phyloP scores from a whole-genome alignment of 2,797 vertebrate species.

The Pelobates cultripes region DNA sequence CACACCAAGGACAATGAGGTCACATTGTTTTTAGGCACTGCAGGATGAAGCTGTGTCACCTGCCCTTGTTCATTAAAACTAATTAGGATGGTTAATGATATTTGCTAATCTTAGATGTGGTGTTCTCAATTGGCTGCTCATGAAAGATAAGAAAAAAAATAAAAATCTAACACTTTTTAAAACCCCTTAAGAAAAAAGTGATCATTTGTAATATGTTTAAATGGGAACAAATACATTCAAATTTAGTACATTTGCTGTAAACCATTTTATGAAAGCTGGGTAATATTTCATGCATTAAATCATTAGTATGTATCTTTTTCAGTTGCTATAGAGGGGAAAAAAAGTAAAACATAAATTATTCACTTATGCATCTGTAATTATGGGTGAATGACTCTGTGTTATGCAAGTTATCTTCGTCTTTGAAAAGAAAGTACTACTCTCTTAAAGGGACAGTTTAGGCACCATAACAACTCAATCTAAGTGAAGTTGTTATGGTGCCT shows the following conservation, averaged over 20 bases:
- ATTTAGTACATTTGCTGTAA: not conserved
- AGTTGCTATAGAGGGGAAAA: too few relatives aligned
- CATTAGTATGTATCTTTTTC: too few relatives aligned
- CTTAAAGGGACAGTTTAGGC: too few relatives aligned
- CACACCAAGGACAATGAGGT: slow-evolving; percentile 1
- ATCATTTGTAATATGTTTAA: not conserved
- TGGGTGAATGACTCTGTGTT: too few relatives aligned
- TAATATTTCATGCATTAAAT: not conserved
- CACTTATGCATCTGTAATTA: too few relatives aligned
- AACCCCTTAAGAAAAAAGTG: not conserved
- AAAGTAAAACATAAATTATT: too few relatives aligned
- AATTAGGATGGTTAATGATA: slow-evolving; percentile 28
- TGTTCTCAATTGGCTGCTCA: slow-evolving; percentile 9
- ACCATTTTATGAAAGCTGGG: not conserved
- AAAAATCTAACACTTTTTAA: slow-evolving; percentile 5
- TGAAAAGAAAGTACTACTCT: too few relatives aligned
- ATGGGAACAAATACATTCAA: not conserved
- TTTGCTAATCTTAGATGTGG: slow-evolving; percentile 43
- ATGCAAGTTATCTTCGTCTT: too few relatives aligned
- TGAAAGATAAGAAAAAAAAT: slow-evolving; percentile 5
- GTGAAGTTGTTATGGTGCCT: too few relatives aligned
- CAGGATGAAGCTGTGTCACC: not conserved
- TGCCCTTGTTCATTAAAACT: slow-evolving; percentile 12
- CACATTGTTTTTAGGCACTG: slow-evolving; percentile 9
- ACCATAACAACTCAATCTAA: too few relatives aligned